Evolutionary conservation across 1,140 invertebrate species (phyloP).

Genomic region (Nephila pilipes): DNA sequence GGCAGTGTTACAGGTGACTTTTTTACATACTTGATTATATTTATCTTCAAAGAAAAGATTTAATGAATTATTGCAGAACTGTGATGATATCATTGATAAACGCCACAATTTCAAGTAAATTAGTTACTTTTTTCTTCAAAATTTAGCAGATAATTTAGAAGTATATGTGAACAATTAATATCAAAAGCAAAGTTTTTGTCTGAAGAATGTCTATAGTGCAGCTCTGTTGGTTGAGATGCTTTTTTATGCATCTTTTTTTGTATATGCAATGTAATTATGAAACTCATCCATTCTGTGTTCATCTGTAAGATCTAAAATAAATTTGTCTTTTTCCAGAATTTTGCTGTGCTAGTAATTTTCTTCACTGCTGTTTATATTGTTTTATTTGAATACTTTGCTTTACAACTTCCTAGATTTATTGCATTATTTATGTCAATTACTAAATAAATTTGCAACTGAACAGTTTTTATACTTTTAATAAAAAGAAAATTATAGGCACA

Average conservation of each 20-base stretch:
- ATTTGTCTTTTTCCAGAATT: conserved; percentile 6
- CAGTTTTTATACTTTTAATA: too few species aligned
- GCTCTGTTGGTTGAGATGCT: conserved; percentile 40
- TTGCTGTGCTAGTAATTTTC: neutral
- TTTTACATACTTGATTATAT: too few species aligned
- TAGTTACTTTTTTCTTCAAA: neutral
- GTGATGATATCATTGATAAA: neutral
- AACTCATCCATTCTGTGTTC: conserved; percentile 45
- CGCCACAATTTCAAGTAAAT: neutral
- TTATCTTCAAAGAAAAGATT: too few species aligned
- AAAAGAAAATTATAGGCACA: too few species aligned
- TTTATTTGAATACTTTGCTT: neutral
- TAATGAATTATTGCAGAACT: too few species aligned
- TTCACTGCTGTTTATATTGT: neutral
- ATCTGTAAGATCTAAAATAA: conserved; percentile 51
- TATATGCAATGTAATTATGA: conserved; percentile 14
- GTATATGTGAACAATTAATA: neutral
- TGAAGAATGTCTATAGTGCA: neutral
- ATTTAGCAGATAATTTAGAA: conserved; percentile 1
- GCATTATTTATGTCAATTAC: too few species aligned
- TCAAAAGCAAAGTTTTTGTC: neutral
- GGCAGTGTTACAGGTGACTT: too few species aligned
- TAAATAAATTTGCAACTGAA: too few species aligned
- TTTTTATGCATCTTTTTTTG: conserved; percentile 41
- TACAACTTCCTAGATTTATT: too few species aligned